phyloP scores from a whole-genome alignment of 2,113 vertebrate genomes.

The Nerophis ophidion region DNA sequence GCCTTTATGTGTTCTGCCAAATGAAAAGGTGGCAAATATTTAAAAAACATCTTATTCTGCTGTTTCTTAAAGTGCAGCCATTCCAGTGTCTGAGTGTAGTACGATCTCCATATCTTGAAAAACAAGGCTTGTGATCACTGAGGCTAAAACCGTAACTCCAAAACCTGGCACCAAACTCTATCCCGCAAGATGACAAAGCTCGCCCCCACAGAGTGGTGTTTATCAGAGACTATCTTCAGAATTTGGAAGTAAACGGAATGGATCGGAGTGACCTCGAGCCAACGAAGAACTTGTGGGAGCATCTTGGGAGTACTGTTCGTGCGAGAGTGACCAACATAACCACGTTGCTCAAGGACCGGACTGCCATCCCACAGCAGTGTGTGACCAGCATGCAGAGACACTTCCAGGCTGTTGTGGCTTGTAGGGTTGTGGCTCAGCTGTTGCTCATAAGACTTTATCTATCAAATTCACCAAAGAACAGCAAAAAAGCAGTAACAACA shows the following conservation, averaged over 20 bases:
- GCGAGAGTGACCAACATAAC: slow-evolving; percentile 19
- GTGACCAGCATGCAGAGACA: too few relatives aligned
- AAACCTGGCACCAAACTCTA: neutral
- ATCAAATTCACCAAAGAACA: too few relatives aligned
- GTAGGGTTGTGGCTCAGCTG: too few relatives aligned
- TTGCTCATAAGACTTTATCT: too few relatives aligned
- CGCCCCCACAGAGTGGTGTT: neutral
- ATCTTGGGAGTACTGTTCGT: neutral
- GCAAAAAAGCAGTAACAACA: too few relatives aligned
- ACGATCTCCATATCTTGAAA: neutral
- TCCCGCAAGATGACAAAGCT: neutral
- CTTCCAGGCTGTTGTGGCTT: too few relatives aligned
- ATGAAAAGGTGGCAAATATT: too few relatives aligned
- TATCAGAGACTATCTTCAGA: neutral
- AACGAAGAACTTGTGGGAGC: too few relatives aligned
- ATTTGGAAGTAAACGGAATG: neutral
- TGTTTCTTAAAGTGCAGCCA: neutral
- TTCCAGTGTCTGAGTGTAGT: neutral
- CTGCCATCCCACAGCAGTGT: too few relatives aligned
- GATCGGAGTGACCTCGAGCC: neutral
- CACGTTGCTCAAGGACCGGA: too few relatives aligned
- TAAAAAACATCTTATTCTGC: neutral
- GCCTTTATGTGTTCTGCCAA: too few relatives aligned
- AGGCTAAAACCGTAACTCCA: neutral
- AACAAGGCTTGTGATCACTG: neutral